Conservation (phyloP, 2,797 vertebrate species). For the Phoxinus dragarum region DNA sequence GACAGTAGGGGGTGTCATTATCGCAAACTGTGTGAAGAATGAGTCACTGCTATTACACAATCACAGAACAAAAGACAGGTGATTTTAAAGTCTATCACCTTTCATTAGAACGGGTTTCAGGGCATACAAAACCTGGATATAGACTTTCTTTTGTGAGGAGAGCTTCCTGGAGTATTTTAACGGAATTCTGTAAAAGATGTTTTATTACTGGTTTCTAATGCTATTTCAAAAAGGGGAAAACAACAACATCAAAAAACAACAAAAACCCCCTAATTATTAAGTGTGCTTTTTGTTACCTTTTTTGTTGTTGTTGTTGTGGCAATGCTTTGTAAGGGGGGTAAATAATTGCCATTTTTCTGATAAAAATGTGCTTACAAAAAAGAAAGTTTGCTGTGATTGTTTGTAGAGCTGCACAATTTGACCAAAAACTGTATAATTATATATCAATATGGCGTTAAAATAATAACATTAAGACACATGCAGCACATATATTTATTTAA, state of each 20-base stretch:
- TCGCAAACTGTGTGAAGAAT: constrained; percentile 51
- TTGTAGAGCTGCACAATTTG: not conserved
- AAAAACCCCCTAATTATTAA: not conserved
- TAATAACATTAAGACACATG: not conserved
- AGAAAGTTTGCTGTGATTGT: not conserved
- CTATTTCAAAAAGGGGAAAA: not conserved
- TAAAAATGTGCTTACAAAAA: not conserved
- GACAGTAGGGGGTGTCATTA: constrained; percentile 62
- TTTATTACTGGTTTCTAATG: not conserved
- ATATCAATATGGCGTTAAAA: not conserved
- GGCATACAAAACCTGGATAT: not conserved
- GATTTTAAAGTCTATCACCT: constrained; percentile 64
- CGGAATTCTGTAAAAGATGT: not conserved
- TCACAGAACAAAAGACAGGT: constrained; percentile 62
- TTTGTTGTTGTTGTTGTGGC: not conserved
- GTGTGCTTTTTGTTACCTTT: not conserved
- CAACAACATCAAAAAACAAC: no score
- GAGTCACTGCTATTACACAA: constrained; percentile 64
- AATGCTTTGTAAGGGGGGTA: not conserved
- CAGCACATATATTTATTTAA: no score
- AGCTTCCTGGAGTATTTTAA: constrained; percentile 17
- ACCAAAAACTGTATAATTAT: not conserved
- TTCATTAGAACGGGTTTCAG: constrained; percentile 53
- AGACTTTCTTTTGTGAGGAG: constrained; percentile 8
- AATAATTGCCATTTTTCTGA: not conserved